These are phyloP conservation scores for Rhineura floridana DNA, from an alignment of 2,113 vertebrate species.

Conservation along the genomic window DNA sequence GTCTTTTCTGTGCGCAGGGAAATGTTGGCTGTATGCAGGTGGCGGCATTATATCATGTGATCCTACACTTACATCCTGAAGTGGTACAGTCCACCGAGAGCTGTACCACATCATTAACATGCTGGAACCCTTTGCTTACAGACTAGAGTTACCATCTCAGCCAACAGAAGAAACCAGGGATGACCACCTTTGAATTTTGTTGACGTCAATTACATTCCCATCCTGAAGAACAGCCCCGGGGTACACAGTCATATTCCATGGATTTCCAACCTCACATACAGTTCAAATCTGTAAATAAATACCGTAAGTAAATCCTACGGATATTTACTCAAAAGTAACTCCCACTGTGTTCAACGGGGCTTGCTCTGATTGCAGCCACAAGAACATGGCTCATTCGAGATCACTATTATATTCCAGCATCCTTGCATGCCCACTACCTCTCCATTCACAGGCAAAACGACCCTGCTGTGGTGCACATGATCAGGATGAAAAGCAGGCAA, in stretches of 20 bases:
- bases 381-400: not conserved
- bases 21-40: not conserved
- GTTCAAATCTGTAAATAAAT: too few species aligned
- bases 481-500: too few species aligned
- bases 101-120: not conserved
- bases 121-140: not conserved
- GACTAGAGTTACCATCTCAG: not conserved
- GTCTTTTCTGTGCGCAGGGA: not conserved
- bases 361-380: not conserved
- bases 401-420: not conserved
- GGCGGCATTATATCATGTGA: not conserved
- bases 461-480: not conserved
- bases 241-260: not conserved
- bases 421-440: not conserved
- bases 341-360: too few species aligned
- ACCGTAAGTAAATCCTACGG: too few species aligned
- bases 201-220: not conserved
- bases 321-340: too few species aligned
- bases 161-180: not conserved
- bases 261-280: not conserved
- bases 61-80: not conserved
- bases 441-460: not conserved
- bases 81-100: not conserved
- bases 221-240: too few species aligned
- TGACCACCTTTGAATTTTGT: not conserved